phyloP scores from a whole-genome alignment of 2,797 vertebrate species.

The Oreortyx pictus region DNA sequence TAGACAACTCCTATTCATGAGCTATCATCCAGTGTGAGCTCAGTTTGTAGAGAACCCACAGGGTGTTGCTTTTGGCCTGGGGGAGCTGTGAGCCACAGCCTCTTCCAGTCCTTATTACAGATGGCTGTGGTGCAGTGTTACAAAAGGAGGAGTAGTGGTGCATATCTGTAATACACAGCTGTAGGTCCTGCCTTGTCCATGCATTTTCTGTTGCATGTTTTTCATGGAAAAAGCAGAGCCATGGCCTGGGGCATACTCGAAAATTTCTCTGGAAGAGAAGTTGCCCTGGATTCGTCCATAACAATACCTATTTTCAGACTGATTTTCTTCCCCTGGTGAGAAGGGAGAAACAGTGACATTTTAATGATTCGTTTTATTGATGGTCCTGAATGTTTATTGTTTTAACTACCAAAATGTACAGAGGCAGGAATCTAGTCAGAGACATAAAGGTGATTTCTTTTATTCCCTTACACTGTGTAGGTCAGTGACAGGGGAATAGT shows the following conservation, averaged over 20 bases:
- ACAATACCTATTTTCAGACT: conserved; percentile 22
- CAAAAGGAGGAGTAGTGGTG: neutral
- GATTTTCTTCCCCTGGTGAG: conserved; percentile 46
- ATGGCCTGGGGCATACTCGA: neutral
- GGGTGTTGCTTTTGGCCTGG: neutral
- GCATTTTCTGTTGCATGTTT: neutral
- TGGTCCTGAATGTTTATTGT: conserved; percentile 38
- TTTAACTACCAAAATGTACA: conserved; percentile 55
- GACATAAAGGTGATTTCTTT: neutral
- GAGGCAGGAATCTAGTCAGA: conserved; percentile 38
- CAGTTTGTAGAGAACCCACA: neutral
- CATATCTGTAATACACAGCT: rapidly evolving
- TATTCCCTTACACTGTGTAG: conserved; percentile 23
- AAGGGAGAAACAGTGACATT: conserved; percentile 12
- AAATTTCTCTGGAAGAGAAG: neutral
- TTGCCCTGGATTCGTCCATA: neutral
- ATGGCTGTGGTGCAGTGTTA: neutral
- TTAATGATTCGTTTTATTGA: conserved; percentile 47
- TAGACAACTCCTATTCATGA: neutral
- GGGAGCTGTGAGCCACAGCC: neutral
- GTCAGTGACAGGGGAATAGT: conserved; percentile 1
- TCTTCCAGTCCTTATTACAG: neutral
- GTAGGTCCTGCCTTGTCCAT: neutral
- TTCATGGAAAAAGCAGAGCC: neutral
- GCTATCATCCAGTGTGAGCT: neutral